Evolutionary conservation across 2,888 invertebrate genomes (phyloP), one percentile per base, ranked within the genome.

Genomic region (Trachelus troglodyta): DNA sequence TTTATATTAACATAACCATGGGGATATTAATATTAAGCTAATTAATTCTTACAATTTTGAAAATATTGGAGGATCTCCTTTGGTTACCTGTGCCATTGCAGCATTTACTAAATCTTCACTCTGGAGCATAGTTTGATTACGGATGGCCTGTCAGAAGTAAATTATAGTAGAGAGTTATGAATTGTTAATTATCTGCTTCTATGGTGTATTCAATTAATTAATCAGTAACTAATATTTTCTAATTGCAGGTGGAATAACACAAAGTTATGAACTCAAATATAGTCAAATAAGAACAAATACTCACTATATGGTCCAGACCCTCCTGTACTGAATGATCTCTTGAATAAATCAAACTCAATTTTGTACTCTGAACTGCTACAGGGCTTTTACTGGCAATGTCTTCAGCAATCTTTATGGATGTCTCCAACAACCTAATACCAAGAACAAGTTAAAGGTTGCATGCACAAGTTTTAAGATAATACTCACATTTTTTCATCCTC

Each of bases 361-460:
- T 99, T 0, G 97, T 96, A 4, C 96, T 95, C 91, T 99, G 99
- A 0, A 99, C 96, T 0, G 99, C 99, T 6, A 99, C 95, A 0
- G 99, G 99, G 92, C 98, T 98, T 91, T 98, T 97, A 9, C 92
- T 90, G 0, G 99, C 97, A 82, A 99, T 98, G 56, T 92, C 89
- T 83, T 94, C 94, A 0, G 98, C 99, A 75, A 97, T 85, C 11
- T 94, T 93, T 1, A 98, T 77, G 0, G 97, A 96, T 76, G 94
- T 95, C 33, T 93, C 92, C n/a, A 98, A 83, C 89, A 98, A 93
- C 33, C 96, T 96, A 89, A 69, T 91, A 91, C 76, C 40, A 77
- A 68, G 81, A 73, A 79, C 80, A 34, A 76, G 35, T 35, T 35
- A 40, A 23, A 40, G 23, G 15, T 6, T 40, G 23, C 40, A 0